A percentile compares a stretch with the other conserved stretches of the same genome.
Evolutionary conservation across 2,888 invertebrate genomes (phyloP).

Genomic region (Drosophila nigricruria): DNA sequence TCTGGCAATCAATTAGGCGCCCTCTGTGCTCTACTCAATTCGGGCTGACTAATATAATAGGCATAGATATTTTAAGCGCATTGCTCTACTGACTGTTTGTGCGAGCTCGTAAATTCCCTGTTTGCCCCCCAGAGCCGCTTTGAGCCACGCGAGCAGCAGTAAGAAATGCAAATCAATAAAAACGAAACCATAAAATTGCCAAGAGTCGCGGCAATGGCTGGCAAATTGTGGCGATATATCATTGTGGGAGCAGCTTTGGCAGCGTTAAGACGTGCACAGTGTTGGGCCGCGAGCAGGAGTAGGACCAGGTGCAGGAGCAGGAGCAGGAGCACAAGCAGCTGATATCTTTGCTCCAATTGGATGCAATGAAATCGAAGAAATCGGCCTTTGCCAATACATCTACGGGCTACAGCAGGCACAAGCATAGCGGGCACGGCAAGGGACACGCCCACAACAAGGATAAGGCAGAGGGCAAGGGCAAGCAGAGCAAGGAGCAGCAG

Average conservation of each 20-base stretch:
- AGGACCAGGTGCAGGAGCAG: not conserved
- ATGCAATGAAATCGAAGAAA: slow-evolving; percentile 81
- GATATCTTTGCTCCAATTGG: slow-evolving; percentile 25
- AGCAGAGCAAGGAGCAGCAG: slow-evolving; percentile 41
- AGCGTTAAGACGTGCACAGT: slow-evolving; percentile 33
- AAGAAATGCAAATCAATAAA: slow-evolving; percentile 73
- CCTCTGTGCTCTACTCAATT: not conserved
- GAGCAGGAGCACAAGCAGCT: slow-evolving; percentile 8
- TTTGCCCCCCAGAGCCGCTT: not conserved
- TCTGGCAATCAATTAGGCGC: slow-evolving; percentile 5
- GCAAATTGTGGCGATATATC: slow-evolving; percentile 36
- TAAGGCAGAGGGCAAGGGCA: slow-evolving; percentile 47
- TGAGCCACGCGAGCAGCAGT: not conserved
- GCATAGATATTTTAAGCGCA: slow-evolving; percentile 65
- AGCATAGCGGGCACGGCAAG: slow-evolving; percentile 59
- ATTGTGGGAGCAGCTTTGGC: slow-evolving; percentile 48
- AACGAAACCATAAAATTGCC: slow-evolving; percentile 72
- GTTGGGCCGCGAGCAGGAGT: not conserved
- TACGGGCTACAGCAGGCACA: slow-evolving; percentile 79
- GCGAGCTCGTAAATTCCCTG: slow-evolving; percentile 24
- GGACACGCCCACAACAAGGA: slow-evolving; percentile 58
- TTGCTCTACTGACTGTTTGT: slow-evolving; percentile 58
- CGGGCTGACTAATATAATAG: slow-evolving; percentile 44
- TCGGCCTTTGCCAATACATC: slow-evolving; percentile 79
- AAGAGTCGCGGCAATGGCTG: slow-evolving; percentile 17